phyloP scores from a whole-genome alignment of 2,797 vertebrate species.

The Synaphobranchus kaupii region DNA sequence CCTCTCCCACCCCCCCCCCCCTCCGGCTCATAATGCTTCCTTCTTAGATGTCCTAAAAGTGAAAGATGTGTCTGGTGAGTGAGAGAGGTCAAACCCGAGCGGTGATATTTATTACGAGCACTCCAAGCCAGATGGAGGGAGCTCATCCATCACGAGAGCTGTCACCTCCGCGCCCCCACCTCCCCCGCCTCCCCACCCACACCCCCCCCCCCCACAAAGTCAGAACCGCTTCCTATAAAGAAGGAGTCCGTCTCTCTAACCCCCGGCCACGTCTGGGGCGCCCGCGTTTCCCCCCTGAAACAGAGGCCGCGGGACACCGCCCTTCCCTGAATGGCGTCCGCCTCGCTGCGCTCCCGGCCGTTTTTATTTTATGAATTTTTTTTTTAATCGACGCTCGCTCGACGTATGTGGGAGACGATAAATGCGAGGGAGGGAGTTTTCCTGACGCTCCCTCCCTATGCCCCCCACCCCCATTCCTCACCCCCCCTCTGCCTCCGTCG shows the following conservation, averaged over 20 bases:
- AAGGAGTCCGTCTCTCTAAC: slow-evolving; percentile 65
- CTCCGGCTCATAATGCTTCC: slow-evolving; percentile 83
- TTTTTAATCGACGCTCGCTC: slow-evolving; percentile 90
- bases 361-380: no score
- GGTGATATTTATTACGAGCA: slow-evolving; percentile 98
- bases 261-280: slow-evolving; percentile 56
- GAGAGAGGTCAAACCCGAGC: slow-evolving; percentile 96
- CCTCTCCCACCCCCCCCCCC: slow-evolving; percentile 51
- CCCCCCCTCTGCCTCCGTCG: slow-evolving; percentile 89
- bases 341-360: slow-evolving; percentile 77
- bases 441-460: slow-evolving; percentile 87
- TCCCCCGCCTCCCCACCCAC: neutral
- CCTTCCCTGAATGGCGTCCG: slow-evolving; percentile 75
- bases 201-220: slow-evolving; percentile 55
- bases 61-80: slow-evolving; percentile 97
- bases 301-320: slow-evolving; percentile 66
- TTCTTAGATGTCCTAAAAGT: slow-evolving; percentile 93
- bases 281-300: slow-evolving; percentile 68
- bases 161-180: slow-evolving; percentile 75
- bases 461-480: slow-evolving; percentile 90
- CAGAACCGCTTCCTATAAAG: slow-evolving; percentile 95
- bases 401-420: slow-evolving; percentile 77
- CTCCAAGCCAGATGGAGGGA: slow-evolving; percentile 97
- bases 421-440: slow-evolving; percentile 89
- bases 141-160: slow-evolving; percentile 95